A percentile compares a stretch with the other conserved stretches of the same genome.
These are phyloP conservation scores for Bothrops jararaca DNA, from an alignment of 2,113 vertebrate species.

Conservation along the genomic window DNA sequence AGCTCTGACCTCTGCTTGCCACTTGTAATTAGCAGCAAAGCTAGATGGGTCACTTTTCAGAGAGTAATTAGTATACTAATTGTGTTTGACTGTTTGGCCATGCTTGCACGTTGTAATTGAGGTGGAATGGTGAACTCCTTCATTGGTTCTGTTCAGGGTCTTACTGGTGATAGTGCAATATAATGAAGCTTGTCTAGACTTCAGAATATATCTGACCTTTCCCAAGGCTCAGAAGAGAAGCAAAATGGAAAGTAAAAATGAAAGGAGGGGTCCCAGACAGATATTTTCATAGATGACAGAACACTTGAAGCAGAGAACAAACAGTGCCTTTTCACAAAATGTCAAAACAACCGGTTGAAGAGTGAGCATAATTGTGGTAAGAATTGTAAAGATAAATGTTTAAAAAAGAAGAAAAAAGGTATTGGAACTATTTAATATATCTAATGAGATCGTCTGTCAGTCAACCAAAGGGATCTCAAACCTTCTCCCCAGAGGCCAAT, in stretches of 20 bases:
- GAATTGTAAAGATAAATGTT: neutral
- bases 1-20: constrained; percentile 46
- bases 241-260: neutral
- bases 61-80: constrained; percentile 46
- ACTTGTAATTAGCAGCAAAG: constrained; percentile 58
- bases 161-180: neutral
- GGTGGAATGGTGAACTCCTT: constrained; percentile 10
- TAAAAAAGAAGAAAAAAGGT: neutral
- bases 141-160: neutral
- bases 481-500: neutral
- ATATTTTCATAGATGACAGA: neutral
- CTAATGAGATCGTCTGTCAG: neutral
- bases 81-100: constrained; percentile 51
- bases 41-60: constrained; percentile 37
- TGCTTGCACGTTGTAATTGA: constrained; percentile 38
- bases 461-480: neutral
- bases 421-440: neutral
- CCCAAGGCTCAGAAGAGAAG: neutral
- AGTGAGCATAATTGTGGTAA: neutral
- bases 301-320: neutral
- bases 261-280: neutral
- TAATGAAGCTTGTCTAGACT: neutral
- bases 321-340: neutral
- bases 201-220: constrained; percentile 1
- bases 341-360: neutral